Evolutionary conservation across 2,113 vertebrate species (phyloP).

Genomic region (Lonchura striata): DNA sequence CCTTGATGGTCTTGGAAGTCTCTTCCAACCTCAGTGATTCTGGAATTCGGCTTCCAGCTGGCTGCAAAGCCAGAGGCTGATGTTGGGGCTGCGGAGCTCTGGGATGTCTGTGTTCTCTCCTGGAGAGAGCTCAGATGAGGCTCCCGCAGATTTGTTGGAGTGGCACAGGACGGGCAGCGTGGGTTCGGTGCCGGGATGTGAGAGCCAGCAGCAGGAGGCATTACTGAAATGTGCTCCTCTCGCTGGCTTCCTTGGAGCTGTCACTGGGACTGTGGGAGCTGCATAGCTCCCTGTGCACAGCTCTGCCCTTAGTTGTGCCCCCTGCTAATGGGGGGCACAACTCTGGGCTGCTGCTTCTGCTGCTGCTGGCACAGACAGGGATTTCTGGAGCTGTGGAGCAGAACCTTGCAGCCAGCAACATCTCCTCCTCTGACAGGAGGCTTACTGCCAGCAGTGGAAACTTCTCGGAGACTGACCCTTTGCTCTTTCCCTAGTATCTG

Average conservation of each 20-base stretch:
- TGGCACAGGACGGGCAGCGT: background rate
- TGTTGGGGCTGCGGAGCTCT: background rate
- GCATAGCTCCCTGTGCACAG: background rate
- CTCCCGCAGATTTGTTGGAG: background rate
- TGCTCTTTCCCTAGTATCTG: background rate
- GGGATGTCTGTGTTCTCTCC: background rate
- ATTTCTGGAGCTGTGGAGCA: background rate
- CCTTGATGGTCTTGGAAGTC: rapidly evolving
- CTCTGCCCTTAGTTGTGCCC: background rate
- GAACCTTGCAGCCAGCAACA: background rate
- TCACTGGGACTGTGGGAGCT: background rate
- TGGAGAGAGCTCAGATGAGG: background rate
- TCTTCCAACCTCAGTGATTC: background rate
- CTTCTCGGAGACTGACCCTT: background rate
- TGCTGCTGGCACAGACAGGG: rapidly evolving
- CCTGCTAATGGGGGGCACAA: background rate
- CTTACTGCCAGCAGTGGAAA: background rate
- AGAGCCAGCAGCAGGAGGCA: background rate
- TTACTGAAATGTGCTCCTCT: background rate
- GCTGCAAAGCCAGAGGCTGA: background rate
- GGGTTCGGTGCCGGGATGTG: background rate
- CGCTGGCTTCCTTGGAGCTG: background rate
- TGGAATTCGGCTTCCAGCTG: background rate
- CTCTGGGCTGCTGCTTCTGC: background rate
- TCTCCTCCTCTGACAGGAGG: background rate